phyloP scores from a whole-genome alignment of 2,888 invertebrate genomes.

The Tortricodes alternella region DNA sequence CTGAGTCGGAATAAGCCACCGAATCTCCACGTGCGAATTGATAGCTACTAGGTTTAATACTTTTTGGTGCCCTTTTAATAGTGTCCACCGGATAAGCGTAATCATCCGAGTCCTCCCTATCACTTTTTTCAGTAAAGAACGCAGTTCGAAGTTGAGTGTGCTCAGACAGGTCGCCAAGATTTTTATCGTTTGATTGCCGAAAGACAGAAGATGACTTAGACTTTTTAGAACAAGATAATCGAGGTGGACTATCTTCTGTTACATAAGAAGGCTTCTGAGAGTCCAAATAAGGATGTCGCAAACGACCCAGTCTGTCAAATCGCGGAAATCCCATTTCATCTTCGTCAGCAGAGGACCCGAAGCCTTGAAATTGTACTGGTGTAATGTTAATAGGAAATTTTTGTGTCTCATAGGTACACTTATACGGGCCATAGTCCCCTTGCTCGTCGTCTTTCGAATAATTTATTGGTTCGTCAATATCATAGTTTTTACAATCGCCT shows the following conservation, averaged over 20 bases:
- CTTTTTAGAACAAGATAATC: slow-evolving; percentile 72
- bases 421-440: slow-evolving; percentile 72
- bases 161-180: slow-evolving; percentile 63
- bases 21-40: slow-evolving; percentile 73
- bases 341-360: slow-evolving; percentile 84
- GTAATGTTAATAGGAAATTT: slow-evolving; percentile 74
- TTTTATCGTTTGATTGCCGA: slow-evolving; percentile 65
- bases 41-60: slow-evolving; percentile 68
- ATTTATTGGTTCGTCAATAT: slow-evolving; percentile 64
- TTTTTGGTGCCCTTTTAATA: slow-evolving; percentile 76
- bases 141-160: slow-evolving; percentile 59
- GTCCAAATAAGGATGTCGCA: slow-evolving; percentile 78
- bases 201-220: slow-evolving; percentile 62
- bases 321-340: slow-evolving; percentile 86
- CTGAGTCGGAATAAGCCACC: slow-evolving; percentile 73
- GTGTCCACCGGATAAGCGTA: slow-evolving; percentile 79
- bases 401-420: slow-evolving; percentile 67
- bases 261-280: slow-evolving; percentile 74
- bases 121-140: slow-evolving; percentile 71
- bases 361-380: slow-evolving; percentile 82
- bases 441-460: slow-evolving; percentile 83
- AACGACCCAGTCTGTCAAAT: slow-evolving; percentile 83
- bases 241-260: slow-evolving; percentile 77
- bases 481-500: slow-evolving; percentile 72
- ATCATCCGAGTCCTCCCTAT: slow-evolving; percentile 76